A percentile compares a stretch with the other conserved stretches of the same genome.
Evolutionary conservation across 2,888 invertebrate genomes (phyloP).

Genomic region (Digitonthophagus gazella): DNA sequence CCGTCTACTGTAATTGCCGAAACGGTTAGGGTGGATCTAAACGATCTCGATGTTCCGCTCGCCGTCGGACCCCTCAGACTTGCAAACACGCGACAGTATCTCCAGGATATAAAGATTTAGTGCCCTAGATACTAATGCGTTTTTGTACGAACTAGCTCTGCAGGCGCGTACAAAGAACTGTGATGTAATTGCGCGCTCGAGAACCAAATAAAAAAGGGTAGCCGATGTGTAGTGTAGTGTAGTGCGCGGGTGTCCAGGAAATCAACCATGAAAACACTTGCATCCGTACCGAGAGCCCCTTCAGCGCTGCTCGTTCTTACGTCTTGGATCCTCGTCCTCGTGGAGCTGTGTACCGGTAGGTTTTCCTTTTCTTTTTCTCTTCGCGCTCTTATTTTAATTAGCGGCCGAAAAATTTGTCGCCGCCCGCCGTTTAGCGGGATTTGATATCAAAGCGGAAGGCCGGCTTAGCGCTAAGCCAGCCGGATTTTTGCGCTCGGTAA

Average conservation of each 20-base stretch:
- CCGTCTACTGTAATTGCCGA: slow-evolving; percentile 3
- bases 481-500: not conserved
- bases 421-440: not conserved
- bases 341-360: slow-evolving; percentile 45
- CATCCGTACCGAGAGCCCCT: slow-evolving; percentile 39
- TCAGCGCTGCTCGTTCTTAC: slow-evolving; percentile 41
- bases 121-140: slow-evolving; percentile 42
- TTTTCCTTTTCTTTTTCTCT: slow-evolving; percentile 10
- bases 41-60: slow-evolving; percentile 11
- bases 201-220: not conserved
- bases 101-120: slow-evolving; percentile 39
- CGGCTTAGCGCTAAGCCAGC: not conserved
- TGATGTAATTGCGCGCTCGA: slow-evolving; percentile 4
- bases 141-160: slow-evolving; percentile 8
- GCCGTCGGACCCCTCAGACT: slow-evolving; percentile 13
- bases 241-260: slow-evolving; percentile 32
- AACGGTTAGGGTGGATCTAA: slow-evolving; percentile 13
- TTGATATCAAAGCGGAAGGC: not conserved
- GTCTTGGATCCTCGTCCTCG: slow-evolving; percentile 42
- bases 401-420: not conserved
- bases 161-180: slow-evolving; percentile 3
- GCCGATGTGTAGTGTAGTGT: slow-evolving; percentile 37
- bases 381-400: not conserved
- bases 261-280: slow-evolving; percentile 40
- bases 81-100: slow-evolving; percentile 35